Percentiles rank a stretch among this genome's conserved stretches.
Evolutionary conservation across 2,888 invertebrate genomes (phyloP).

Genomic region (Enchytraeus crypticus): DNA sequence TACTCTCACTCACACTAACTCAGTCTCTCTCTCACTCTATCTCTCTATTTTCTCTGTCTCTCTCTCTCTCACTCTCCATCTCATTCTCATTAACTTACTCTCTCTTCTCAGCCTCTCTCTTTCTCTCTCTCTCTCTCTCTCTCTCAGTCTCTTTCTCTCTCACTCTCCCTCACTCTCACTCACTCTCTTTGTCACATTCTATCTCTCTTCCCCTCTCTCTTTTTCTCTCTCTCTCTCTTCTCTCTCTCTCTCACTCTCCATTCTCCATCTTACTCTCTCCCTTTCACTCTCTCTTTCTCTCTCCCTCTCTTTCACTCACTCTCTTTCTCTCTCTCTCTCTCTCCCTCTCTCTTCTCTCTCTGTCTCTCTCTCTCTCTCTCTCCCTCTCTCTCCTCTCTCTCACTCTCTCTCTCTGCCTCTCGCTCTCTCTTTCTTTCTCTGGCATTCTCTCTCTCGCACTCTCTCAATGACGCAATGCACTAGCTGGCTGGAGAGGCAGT

Average conservation of each 20-base stretch:
- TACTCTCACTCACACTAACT: too few relatives aligned
- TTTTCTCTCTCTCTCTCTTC: not conserved
- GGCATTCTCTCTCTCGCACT: too few relatives aligned
- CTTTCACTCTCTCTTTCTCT: too few relatives aligned
- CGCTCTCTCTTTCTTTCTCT: too few relatives aligned
- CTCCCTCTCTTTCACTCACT: too few relatives aligned
- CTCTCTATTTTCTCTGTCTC: too few relatives aligned
- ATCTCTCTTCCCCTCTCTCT: not conserved
- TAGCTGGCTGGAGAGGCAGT: too few relatives aligned
- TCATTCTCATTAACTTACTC: too few relatives aligned
- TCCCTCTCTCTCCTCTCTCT: not conserved
- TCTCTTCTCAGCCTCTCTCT: not conserved
- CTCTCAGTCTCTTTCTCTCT: not conserved
- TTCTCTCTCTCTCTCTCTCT: not conserved
- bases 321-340: not conserved
- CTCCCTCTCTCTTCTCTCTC: not conserved
- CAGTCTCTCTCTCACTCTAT: too few relatives aligned
- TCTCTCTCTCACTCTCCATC: too few relatives aligned
- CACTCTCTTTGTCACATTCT: not conserved
- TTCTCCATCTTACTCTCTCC: not conserved
- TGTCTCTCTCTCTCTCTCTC: too few relatives aligned
- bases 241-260: not conserved
- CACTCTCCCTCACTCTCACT: not conserved
- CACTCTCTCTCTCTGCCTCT: not conserved
- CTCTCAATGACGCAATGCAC: too few relatives aligned